Percentiles rank a stretch among this genome's conserved stretches.
Evolutionary conservation across 1,140 invertebrate genomes (phyloP).

Genomic region (Chelonus insularis): DNA sequence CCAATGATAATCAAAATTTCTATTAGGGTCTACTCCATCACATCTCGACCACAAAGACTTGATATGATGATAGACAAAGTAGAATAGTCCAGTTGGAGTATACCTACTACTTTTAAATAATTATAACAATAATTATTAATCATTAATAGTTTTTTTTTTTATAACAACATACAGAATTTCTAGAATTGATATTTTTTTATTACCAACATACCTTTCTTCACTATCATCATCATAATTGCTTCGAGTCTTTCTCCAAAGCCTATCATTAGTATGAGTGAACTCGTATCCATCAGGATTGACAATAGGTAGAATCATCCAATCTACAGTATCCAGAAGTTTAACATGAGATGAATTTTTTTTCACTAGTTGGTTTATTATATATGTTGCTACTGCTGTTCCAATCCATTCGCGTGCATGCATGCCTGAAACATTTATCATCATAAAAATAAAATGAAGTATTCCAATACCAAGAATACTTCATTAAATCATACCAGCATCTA

Average conservation of each 20-base stretch:
- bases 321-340: slow-evolving; percentile 72
- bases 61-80: too few relatives aligned
- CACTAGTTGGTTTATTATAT: slow-evolving; percentile 78
- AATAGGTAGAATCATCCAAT: slow-evolving; percentile 82
- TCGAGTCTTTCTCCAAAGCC: slow-evolving; percentile 84
- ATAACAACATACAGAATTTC: too few relatives aligned
- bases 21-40: too few relatives aligned
- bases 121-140: too few relatives aligned
- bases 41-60: too few relatives aligned
- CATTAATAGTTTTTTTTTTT: too few relatives aligned
- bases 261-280: slow-evolving; percentile 73
- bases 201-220: slow-evolving; percentile 44
- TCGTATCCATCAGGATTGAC: slow-evolving; percentile 89
- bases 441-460: slow-evolving; percentile 67
- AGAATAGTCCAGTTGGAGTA: too few relatives aligned
- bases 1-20: too few relatives aligned
- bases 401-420: slow-evolving; percentile 95
- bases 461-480: slow-evolving; percentile 33
- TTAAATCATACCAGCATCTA: slow-evolving; percentile 62
- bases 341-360: slow-evolving; percentile 71
- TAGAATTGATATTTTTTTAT: too few relatives aligned
- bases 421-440: slow-evolving; percentile 58
- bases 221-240: slow-evolving; percentile 57
- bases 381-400: slow-evolving; percentile 81
- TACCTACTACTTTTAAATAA: too few relatives aligned